These are phyloP conservation scores for Sitodiplosis mosellana DNA, from an alignment of 1,140 invertebrate genomes.

Conservation along the genomic window DNA sequence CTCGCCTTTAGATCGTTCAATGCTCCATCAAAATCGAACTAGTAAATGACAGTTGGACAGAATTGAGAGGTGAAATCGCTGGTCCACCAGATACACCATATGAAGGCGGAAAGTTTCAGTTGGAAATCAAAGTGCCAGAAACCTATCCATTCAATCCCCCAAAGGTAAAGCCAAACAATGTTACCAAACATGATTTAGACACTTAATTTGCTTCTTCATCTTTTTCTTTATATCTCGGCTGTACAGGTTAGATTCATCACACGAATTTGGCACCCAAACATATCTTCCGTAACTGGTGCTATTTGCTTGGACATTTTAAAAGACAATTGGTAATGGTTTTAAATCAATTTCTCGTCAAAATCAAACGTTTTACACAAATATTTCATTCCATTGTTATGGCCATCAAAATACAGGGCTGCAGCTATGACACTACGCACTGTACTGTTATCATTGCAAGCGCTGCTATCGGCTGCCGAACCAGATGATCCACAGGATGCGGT, in stretches of 20 bases:
- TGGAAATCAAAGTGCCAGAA: slow-evolving; percentile 97
- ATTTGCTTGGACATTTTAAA: slow-evolving; percentile 99
- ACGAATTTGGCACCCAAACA: slow-evolving; percentile 99
- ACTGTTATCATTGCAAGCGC: slow-evolving; percentile 76
- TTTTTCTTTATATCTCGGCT: too few relatives aligned
- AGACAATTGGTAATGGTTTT: slow-evolving; percentile 71
- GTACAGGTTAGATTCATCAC: slow-evolving; percentile 83
- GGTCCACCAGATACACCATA: slow-evolving; percentile 94
- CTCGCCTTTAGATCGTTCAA: slow-evolving; percentile 82
- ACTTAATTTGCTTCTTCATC: neutral
- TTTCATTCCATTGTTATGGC: slow-evolving; percentile 2
- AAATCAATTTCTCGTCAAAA: slow-evolving; percentile 1
- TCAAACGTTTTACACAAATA: slow-evolving; percentile 4
- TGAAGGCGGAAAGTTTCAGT: slow-evolving; percentile 79
- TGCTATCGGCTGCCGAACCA: slow-evolving; percentile 83
- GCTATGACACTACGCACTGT: slow-evolving; percentile 96
- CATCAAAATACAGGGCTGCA: slow-evolving; percentile 63
- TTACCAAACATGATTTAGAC: too few relatives aligned
- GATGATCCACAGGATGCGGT: slow-evolving; percentile 94
- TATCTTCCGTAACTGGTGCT: slow-evolving; percentile 95
- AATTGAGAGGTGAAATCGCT: slow-evolving; percentile 77
- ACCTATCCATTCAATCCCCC: slow-evolving; percentile 99
- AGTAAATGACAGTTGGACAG: slow-evolving; percentile 77
- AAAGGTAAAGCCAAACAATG: slow-evolving; percentile 73
- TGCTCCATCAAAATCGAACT: slow-evolving; percentile 86